Evolutionary conservation across 2,113 vertebrate genomes (phyloP), one percentile per base, ranked within the genome.

Genomic region (Clinocottus analis): DNA sequence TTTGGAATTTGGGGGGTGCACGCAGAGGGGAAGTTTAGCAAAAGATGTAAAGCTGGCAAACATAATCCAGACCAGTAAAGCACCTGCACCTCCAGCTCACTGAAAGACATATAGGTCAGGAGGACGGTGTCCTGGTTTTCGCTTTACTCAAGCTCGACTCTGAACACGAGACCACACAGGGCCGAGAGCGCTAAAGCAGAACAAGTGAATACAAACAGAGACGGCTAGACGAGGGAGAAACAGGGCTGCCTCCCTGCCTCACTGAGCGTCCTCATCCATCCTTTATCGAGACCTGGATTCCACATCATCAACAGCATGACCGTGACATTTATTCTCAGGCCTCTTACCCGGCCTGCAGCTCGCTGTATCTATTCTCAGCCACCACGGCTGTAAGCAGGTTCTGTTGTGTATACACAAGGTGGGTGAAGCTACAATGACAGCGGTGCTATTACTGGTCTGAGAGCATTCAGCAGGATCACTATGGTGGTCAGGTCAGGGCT

Each of bases 401-500:
- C 69, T 90, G 89, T 83, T 93, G 82, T 87, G 81, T 93, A 86
- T 85, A 87, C 62, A 80, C 1, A 13, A 37, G 35, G 51, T 33
- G 27, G 78, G 80, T 60, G 79, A 79, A 49, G 53, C 33, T 19
- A 75, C 65, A 72, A 61, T 55, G 73, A 72, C 78, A 79, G 76
- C 14, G 14, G 53, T 58, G 69, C 61, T 70, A 35, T 85, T 79
- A 73, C 78, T 78, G 56, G 49, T 72, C 85, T 90, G 90, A 93
- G 68, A 51, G 80, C 74, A 69, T 77, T 83, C 90, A 94, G 92
- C 80, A 84, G 87, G 84, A 73, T 80, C 83, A 84, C 85, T 31
- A 16, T 73, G 85, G 86, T 87, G 85, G 87, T 90, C 90, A 75
- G 79, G 70, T 81, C 84, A 83, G 63, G 73, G 67, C 79, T 68